Base-by-base conservation (phyloP, 2,113 vertebrate species). In the Hiodon alosoides region DNA sequence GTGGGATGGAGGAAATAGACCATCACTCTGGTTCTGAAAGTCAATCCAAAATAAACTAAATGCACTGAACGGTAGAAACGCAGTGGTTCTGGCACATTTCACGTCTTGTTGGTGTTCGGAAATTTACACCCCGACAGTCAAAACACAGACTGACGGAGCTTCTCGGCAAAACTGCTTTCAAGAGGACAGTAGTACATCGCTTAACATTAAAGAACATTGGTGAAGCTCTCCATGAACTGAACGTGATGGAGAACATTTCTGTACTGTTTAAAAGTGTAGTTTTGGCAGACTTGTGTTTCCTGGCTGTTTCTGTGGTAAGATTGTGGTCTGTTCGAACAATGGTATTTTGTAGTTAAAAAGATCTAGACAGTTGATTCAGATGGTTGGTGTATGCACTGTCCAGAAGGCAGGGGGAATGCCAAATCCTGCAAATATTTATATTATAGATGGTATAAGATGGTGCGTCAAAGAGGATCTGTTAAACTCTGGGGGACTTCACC, bases 121-220 rank as follows among this genome's bases (percentile, higher is more conserved):
- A 31, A 67, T 73, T 77, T 75, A 74, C 74, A 73, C 70, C 51
- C 55, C 53, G 66, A 59, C 75, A 3, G 48, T 31, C 31, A 31
- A 0, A 31, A 31, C 31, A 31, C 9, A 66, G 68, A 69, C 72
- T 77, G 47, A 73, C 62, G 75, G 72, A 69, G 75, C 75, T 69
- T 52, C 67, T 8, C 59, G 14, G 17, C 59, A 14, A 71, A 76
- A 61, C 58, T 8, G 62, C 59, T 70, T 51, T 7, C 5, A 6
- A 53, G 9, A 46, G 59, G 50, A 16, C 53, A 13, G 7, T 58
- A 14, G 14, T 31, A 57, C 52, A 8, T 10, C 50, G 13, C 53
- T 57, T 74, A 67, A 67, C 52, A 17, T 11, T 55, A 5, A 46
- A 65, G 73, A 74, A 59, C 68, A 59, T 48, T 50, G 17, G 54